phyloP scores from a whole-genome alignment of 2,888 invertebrate genomes.

The Romanomermis culicivorax region DNA sequence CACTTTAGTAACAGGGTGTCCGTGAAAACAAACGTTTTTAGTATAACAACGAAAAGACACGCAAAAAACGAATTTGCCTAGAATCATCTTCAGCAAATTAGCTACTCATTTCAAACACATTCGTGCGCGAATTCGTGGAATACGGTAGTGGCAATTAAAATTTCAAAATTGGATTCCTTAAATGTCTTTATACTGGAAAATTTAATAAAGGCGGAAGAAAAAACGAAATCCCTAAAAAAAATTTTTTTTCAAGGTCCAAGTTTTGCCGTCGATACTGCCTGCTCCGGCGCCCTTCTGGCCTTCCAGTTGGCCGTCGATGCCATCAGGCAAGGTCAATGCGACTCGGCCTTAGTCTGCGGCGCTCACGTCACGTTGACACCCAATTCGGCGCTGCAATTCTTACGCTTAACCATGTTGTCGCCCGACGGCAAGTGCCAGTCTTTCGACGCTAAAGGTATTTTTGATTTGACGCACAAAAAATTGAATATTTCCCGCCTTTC shows the following conservation, averaged over 20 bases:
- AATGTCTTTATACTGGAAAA: no score
- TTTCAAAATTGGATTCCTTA: no score
- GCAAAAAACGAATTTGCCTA: no score
- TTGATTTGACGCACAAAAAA: background rate
- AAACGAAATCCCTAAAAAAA: no score
- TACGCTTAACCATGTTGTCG: slow-evolving; percentile 75
- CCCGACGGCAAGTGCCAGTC: slow-evolving; percentile 75
- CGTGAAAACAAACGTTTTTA: no score
- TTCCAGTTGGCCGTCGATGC: slow-evolving; percentile 34
- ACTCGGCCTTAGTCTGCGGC: slow-evolving; percentile 80
- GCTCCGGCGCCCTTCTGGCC: slow-evolving; percentile 66
- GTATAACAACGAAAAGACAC: no score
- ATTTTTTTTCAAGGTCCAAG: slow-evolving; percentile 48
- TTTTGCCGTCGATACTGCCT: slow-evolving; percentile 85
- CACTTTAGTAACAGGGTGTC: no score
- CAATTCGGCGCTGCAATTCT: slow-evolving; percentile 71
- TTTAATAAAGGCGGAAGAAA: no score
- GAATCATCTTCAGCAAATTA: no score
- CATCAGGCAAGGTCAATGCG: slow-evolving; percentile 70
- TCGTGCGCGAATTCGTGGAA: no score
- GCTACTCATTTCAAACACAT: no score
- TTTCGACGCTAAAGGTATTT: slow-evolving; percentile 66
- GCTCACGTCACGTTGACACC: slow-evolving; percentile 71
- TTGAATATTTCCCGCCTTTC: background rate
- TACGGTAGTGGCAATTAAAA: no score